A percentile compares a stretch with the other conserved stretches of the same genome.
Conservation (phyloP, 2,797 vertebrate genomes). For the Apogon talboti region DNA sequence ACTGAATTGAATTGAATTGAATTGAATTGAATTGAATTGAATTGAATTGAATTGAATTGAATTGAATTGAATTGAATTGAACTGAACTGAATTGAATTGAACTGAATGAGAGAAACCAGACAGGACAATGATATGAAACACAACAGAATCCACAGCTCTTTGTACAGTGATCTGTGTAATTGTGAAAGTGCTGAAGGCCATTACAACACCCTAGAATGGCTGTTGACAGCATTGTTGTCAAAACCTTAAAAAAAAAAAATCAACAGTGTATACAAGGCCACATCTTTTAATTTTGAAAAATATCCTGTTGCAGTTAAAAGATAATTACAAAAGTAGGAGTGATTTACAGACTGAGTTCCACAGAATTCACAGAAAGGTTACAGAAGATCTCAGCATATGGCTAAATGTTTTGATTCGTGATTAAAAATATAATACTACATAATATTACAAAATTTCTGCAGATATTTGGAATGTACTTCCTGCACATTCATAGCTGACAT, state of each 20-base stretch:
- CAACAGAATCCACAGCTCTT: not conserved
- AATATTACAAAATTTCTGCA: too few relatives aligned
- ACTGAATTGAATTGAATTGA: not conserved
- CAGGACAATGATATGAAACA: constrained; percentile 3
- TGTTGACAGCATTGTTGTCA: constrained; percentile 28
- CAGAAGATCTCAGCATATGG: not conserved
- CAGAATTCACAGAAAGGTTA: not conserved
- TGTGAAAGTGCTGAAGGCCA: constrained; percentile 25
- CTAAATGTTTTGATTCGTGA: too few relatives aligned
- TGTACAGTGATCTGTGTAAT: constrained; percentile 26
- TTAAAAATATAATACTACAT: too few relatives aligned
- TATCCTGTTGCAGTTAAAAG: constrained; percentile 6
- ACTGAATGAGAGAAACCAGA: not conserved
- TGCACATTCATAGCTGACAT: too few relatives aligned
- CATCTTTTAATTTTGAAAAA: not conserved
- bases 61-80: not conserved
- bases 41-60: not conserved
- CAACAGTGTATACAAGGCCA: not conserved
- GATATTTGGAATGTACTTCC: too few relatives aligned
- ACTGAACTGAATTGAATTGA: too few relatives aligned
- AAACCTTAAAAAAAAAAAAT: constrained; percentile 21
- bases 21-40: not conserved
- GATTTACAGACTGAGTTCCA: not conserved
- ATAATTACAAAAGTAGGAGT: not conserved
- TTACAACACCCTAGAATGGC: not conserved